Conservation (phyloP, 2,888 invertebrate species). For the Pristionchus entomophagus region DNA sequence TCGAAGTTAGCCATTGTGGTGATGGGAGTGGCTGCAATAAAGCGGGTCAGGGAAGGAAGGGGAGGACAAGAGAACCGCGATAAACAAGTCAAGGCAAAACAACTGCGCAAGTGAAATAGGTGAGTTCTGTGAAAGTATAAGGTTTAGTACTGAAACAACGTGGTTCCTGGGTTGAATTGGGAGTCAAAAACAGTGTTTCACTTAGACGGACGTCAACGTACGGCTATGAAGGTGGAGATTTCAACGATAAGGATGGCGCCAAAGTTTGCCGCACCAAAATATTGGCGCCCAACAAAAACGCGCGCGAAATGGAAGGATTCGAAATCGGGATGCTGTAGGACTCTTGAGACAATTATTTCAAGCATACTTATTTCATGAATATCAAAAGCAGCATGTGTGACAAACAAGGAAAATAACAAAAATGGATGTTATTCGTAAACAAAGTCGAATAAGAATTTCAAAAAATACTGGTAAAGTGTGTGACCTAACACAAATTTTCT, state of each 20-base stretch:
- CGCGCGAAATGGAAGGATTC: conserved; percentile 35
- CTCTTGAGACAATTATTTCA: no score
- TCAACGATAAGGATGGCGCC: conserved; percentile 25
- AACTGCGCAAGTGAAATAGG: no score
- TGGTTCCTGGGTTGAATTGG: no score
- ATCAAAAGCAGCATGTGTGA: no score
- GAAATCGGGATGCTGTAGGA: not conserved
- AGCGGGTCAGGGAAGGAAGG: not conserved
- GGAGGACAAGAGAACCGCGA: no score
- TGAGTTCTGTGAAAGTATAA: no score
- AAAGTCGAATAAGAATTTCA: not conserved
- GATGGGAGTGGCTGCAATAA: conserved; percentile 19
- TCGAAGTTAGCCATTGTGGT: conserved; percentile 70
- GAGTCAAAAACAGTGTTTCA: not conserved
- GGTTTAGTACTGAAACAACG: no score
- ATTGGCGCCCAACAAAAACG: no score
- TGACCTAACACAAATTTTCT: not conserved
- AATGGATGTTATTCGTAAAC: no score
- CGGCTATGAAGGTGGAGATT: not conserved
- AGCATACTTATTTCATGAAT: no score
- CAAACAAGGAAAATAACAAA: no score
- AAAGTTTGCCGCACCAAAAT: conserved; percentile 45
- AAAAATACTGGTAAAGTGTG: not conserved
- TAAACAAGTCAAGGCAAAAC: no score
- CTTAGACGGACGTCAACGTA: not conserved